A percentile compares a stretch with the other conserved stretches of the same genome.
Conservation (phyloP, 2,113 vertebrate species). For the Triplophysa tibetana region DNA sequence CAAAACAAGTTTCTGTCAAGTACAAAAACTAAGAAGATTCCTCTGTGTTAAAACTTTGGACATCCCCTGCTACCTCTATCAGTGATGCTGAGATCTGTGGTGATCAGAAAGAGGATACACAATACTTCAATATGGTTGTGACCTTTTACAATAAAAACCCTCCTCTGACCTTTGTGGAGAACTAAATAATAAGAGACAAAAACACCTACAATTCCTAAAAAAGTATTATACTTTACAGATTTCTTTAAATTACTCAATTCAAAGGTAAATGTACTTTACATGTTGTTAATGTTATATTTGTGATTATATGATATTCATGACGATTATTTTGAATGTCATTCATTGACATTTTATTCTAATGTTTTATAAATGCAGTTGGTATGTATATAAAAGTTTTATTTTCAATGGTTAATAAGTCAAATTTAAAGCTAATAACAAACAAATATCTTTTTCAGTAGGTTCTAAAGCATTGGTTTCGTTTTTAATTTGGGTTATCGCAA, state of each 20-base stretch:
- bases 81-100: background rate
- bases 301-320: no score
- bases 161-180: constrained; percentile 26
- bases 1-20: constrained; percentile 45
- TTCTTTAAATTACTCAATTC: no score
- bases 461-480: no score
- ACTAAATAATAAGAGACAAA: constrained; percentile 2
- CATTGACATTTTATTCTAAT: no score
- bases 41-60: constrained; percentile 5
- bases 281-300: no score
- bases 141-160: constrained; percentile 40
- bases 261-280: background rate
- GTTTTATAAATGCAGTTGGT: no score
- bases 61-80: constrained; percentile 25
- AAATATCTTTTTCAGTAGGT: no score
- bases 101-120: constrained; percentile 41
- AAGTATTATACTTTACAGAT: background rate
- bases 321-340: no score
- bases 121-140: constrained; percentile 15
- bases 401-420: background rate
- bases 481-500: no score
- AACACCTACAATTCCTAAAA: constrained; percentile 1
- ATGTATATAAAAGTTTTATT: no score
- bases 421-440: background rate
- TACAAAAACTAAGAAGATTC: constrained; percentile 1